These are phyloP conservation scores for Cirrhinus mrigala DNA, from an alignment of 2,797 vertebrate genomes.

Conservation along the genomic window DNA sequence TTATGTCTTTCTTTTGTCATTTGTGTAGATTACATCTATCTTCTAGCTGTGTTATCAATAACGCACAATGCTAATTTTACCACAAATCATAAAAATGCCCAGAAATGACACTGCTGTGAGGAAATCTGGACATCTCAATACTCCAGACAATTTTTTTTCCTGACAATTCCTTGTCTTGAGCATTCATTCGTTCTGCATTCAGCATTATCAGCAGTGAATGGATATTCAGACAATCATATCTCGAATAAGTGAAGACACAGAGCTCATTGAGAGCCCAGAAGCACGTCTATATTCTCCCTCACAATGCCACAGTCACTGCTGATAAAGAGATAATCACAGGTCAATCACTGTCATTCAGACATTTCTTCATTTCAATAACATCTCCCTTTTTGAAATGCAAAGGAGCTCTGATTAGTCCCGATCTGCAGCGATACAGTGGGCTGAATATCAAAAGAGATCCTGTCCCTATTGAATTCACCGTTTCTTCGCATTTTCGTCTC, in stretches of 20 bases:
- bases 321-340: conserved; percentile 65
- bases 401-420: conserved; percentile 56
- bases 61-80: not conserved
- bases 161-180: conserved; percentile 26
- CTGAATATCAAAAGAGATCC: conserved; percentile 58
- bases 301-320: conserved; percentile 60
- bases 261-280: conserved; percentile 41
- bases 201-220: conserved; percentile 30
- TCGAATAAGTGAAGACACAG: conserved; percentile 45
- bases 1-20: not conserved
- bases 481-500: conserved; percentile 44
- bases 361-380: conserved; percentile 60
- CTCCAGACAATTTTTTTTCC: not conserved
- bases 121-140: conserved; percentile 8
- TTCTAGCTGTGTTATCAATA: not conserved
- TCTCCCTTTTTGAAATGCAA: conserved; percentile 55
- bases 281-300: conserved; percentile 54
- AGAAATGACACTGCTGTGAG: not conserved
- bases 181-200: conserved; percentile 39
- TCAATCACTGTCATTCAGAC: conserved; percentile 66
- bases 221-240: conserved; percentile 57
- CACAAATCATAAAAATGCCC: not conserved
- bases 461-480: conserved; percentile 48
- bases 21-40: not conserved
- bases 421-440: conserved; percentile 55